Evolutionary conservation across 1,140 invertebrate genomes (phyloP).

Genomic region (Drosophila prosaltans): DNA sequence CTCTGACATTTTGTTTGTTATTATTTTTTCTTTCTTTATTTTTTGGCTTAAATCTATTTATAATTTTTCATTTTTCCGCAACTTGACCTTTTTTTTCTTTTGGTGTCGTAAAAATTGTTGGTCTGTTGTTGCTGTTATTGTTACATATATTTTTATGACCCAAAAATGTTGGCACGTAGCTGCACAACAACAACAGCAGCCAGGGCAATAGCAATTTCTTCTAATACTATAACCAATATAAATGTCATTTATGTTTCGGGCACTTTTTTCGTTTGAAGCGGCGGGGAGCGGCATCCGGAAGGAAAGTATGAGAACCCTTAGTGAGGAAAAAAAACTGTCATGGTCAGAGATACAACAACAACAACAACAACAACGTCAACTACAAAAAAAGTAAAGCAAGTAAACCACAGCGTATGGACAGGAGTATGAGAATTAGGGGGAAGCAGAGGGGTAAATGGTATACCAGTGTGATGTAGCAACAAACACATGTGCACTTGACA

Average conservation of each 20-base stretch:
- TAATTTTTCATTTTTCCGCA: conserved; percentile 65
- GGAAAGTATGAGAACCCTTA: conserved; percentile 28
- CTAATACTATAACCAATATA: conserved; percentile 78
- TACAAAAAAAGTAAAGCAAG: conserved; percentile 17
- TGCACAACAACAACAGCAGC: conserved; percentile 13
- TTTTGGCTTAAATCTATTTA: conserved; percentile 35
- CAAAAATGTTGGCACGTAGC: conserved; percentile 51
- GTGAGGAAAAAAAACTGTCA: conserved; percentile 62
- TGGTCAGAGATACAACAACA: conserved; percentile 61
- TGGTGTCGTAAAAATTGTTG: conserved; percentile 60
- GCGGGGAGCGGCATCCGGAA: background rate
- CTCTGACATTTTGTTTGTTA: no score
- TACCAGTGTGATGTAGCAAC: conserved; percentile 32
- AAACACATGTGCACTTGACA: conserved; percentile 68
- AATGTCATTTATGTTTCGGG: conserved; percentile 78
- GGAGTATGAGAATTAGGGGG: background rate
- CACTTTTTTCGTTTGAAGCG: conserved; percentile 46
- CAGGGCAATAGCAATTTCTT: conserved; percentile 42
- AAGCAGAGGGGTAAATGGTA: background rate
- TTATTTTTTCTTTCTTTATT: conserved; percentile 5
- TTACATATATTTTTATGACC: conserved; percentile 51
- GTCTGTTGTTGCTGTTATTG: conserved; percentile 48
- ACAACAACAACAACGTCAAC: background rate
- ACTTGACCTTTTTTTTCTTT: conserved; percentile 61
- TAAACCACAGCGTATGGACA: conserved; percentile 27